Base-by-base conservation (phyloP, 1,140 invertebrate species). In the Dreissena rostriformis region DNA sequence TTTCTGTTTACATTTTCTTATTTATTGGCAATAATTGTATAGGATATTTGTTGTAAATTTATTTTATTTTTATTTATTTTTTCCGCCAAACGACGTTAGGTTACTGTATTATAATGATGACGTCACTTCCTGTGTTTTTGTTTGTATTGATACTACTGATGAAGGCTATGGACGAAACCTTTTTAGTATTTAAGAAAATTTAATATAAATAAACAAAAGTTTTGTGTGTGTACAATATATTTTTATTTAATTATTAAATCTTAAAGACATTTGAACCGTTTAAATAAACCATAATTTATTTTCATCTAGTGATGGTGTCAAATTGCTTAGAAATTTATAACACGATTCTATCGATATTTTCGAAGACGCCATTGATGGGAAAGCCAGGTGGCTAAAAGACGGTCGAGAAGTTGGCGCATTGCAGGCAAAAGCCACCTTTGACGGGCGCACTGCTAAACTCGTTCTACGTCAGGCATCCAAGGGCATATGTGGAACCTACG, bases 401-500 rank as follows among this genome's bases (percentile, higher is more conserved):
- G 90, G 88, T 0, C 81, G 85, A 29, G 86, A 89, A 52, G 24
- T 92, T 24, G 75, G 80, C 10, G 84, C 81, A 22, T 83, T 66
- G 77, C 67, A 90, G 68, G 70, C 85, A 63, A 84, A 87, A 76
- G n/a, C 74, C 5, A 76, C 72, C n/a, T 91, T 90, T 86, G 90
- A 90, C 73, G 90, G 89, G n/a, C 81, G 86, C 22, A 82, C 79
- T 22, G 91, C 91, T 28, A 80, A 74, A 11, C 88, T 94, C 7
- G 83, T 81, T 12, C 71, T 93, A 10, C 78, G 79, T 11, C 82
- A 90, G 51, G 83, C 89, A 14, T 66, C 86, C 0, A 76, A 88
- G 19, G 78, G 80, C 39, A 90, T 92, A 66, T 86, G 79, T 57
- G 93, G 91, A 49, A 66, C 80, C 12, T 93, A 93, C 78, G 88